Evolutionary conservation across 2,797 vertebrate species (phyloP), one percentile per base, ranked within the genome.

Genomic region (Erithacus rubecula): DNA sequence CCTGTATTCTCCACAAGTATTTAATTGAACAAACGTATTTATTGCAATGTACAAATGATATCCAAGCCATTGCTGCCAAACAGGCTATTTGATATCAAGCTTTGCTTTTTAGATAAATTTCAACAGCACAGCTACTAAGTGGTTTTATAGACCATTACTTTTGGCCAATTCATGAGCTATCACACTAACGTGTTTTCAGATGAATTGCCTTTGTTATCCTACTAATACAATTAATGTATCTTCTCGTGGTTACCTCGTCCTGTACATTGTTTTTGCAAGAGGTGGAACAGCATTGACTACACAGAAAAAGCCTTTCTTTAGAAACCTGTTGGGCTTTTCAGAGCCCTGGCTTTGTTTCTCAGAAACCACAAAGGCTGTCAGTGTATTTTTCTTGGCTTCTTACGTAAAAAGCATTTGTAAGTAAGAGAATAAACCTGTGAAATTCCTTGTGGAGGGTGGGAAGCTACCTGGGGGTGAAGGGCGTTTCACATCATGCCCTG

Each of bases 81-180:
- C 76, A 37, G 36, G 51, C 60, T 83, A 24, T 75, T 93, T 90
- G 80, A 26, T 86, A 88, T 4, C 65, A 70, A 75, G 62, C 36
- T 83, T 71, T 34, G 44, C 52, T 78, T 83, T 85, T 65, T 41
- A 93, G 74, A 83, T 88, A 91, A 83, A 90, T 83, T 90, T 72
- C 65, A 59, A 32, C 69, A 51, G 76, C 11, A 0, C 47, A 90
- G n/a, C 8, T 78, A 52, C 65, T 81, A 80, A 83, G 77, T 86
- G 51, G 51, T 83, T 95, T 94, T 94, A 88, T 90, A 91, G 91
- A 51, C 58, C 37, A 47, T 96, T 95, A 83, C 85, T 96, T 89
- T 88, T 77, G 80, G 62, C 76, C 59, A 59, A 16, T 93, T 94
- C 39, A 5, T 91, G 85, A 91, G 26, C 71, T 83, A 68, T 93